These are phyloP conservation scores for Anaspis maculata DNA, from an alignment of 2,888 invertebrate species.

Conservation along the genomic window DNA sequence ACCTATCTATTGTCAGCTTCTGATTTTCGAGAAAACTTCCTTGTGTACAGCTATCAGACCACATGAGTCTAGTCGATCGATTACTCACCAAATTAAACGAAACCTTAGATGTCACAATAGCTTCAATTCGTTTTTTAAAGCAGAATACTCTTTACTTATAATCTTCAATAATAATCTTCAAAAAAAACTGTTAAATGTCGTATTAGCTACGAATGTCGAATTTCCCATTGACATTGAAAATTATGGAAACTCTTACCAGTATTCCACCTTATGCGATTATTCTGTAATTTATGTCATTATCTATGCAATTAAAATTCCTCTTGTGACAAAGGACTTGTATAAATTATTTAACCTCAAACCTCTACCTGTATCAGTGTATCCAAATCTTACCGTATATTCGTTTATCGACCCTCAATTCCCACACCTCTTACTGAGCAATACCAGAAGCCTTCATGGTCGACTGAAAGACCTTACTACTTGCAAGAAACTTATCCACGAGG, in stretches of 20 bases:
- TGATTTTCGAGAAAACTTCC: constrained; percentile 1
- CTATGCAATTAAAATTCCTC: constrained; percentile 9
- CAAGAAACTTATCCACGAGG: neutral
- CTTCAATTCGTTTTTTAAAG: constrained; percentile 17
- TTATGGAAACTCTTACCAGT: constrained; percentile 10
- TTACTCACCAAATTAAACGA: constrained; percentile 13
- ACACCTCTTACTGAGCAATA: constrained; percentile 8
- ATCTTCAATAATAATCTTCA: constrained; percentile 10
- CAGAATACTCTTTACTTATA: constrained; percentile 14
- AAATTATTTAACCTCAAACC: constrained; percentile 7
- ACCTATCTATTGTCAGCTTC: too few species aligned
- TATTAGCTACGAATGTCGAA: constrained; percentile 5
- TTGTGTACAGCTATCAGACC: constrained; percentile 11
- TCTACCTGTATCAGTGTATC: constrained; percentile 1
- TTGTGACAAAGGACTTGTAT: constrained; percentile 5
- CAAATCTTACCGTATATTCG: constrained; percentile 7
- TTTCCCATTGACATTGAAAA: constrained; percentile 11
- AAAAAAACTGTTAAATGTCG: constrained; percentile 2
- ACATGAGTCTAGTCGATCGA: constrained; percentile 15
- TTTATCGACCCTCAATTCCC: constrained; percentile 8
- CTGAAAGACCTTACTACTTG: constrained; percentile 8
- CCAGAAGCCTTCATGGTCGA: constrained; percentile 6
- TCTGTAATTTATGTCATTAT: constrained; percentile 14
- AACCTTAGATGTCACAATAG: constrained; percentile 12
- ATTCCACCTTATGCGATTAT: constrained; percentile 9